Conservation (phyloP, 2,888 invertebrate genomes). For the Amiota communis region DNA sequence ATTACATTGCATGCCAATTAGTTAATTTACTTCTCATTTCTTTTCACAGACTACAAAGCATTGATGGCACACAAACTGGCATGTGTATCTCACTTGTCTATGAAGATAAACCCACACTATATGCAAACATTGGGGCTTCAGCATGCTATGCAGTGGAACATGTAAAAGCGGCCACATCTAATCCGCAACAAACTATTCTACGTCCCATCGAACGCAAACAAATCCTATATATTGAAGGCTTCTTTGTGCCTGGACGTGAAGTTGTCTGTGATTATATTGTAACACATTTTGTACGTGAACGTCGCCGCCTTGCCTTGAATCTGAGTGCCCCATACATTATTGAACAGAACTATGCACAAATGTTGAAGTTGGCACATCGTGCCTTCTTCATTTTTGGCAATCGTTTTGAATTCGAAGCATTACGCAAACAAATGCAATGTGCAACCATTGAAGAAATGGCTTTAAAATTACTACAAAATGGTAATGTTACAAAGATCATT, state of each 20-base stretch:
- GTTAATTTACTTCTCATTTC: background rate
- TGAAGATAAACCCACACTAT: constrained; percentile 73
- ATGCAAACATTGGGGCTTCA: constrained; percentile 77
- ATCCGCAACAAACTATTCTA: constrained; percentile 52
- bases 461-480: constrained; percentile 42
- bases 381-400: constrained; percentile 77
- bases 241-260: constrained; percentile 75
- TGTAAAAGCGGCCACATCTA: constrained; percentile 56
- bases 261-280: constrained; percentile 73
- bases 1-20: background rate
- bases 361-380: constrained; percentile 73
- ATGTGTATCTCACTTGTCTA: constrained; percentile 75
- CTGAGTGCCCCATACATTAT: constrained; percentile 76
- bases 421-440: constrained; percentile 67
- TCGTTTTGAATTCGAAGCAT: constrained; percentile 74
- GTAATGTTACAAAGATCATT: constrained; percentile 70
- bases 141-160: constrained; percentile 69
- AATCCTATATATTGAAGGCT: constrained; percentile 76
- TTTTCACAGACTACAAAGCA: constrained; percentile 59
- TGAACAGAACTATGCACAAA: constrained; percentile 68
- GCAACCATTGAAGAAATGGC: constrained; percentile 54
- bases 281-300: constrained; percentile 69
- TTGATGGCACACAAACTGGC: constrained; percentile 73
- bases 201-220: constrained; percentile 68
- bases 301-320: constrained; percentile 75